Evolutionary conservation across 2,888 invertebrate species (phyloP), one percentile per base, ranked within the genome.

Genomic region (Parnassius glacialis): DNA sequence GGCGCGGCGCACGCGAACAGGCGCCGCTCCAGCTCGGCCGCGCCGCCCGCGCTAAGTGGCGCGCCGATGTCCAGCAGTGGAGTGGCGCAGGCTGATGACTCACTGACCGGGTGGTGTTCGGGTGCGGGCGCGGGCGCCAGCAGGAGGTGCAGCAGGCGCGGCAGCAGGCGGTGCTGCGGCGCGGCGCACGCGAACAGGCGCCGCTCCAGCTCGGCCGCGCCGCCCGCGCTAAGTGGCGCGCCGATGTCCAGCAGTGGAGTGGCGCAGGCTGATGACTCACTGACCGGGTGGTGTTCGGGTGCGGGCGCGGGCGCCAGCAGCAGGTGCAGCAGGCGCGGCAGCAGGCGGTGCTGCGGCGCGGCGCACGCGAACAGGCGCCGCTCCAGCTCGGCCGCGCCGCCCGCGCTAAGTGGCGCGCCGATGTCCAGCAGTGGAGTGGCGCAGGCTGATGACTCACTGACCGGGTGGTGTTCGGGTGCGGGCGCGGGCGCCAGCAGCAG

Each of bases 101-200:
- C 13, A 13, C 58, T 13, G 5, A 58, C 52, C 52, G 54, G 62
- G 1, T 58, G 62, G 12, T 70, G 68, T 62, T 67, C 61, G 66
- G 67, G 56, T 34, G 47, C 48, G 52, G 52, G 62, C n/a, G 64
- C 16, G 25, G 72, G 71, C 61, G 73, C 67, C 12, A 75, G 75
- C 74, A 90, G 83, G 73, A 89, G 82, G 64, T 87, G 87, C 76
- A 90, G 81, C 74, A 90, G 82, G 13, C 90, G 81, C 71, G 90
- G 90, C 81, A 90, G 81, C 76, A 90, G 80, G 71, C 89, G 87
- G 76, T 90, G 88, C 77, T 87, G 89, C 72, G 86, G 88, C 76
- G 84, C 86, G 70, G 80, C 80, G 76, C 78, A 74, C 42, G 87
- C 84, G 81, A 90, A 90, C 80, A 87, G 79, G 2, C 83, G 79